Percentiles rank a stretch among this genome's conserved stretches.
phyloP scores from a whole-genome alignment of 1,140 invertebrate genomes.

The Solenopsis fugax region DNA sequence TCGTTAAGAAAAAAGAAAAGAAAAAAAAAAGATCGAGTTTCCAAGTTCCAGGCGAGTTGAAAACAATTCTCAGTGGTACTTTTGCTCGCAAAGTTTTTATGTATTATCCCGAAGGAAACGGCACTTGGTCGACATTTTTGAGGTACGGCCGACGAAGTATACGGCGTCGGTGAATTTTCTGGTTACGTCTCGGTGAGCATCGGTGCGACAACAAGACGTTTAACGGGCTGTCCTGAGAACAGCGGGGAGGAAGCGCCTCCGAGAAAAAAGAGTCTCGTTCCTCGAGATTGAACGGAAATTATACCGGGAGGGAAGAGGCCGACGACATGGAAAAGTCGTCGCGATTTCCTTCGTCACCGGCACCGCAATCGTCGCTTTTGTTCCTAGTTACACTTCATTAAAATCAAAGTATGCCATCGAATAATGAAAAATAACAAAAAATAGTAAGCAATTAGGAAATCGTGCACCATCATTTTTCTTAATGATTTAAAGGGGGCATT shows the following conservation, averaged over 20 bases:
- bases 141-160: background rate
- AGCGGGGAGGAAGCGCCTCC: background rate
- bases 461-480: background rate
- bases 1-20: background rate
- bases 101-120: constrained; percentile 47
- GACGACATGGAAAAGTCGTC: constrained; percentile 14
- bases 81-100: constrained; percentile 40
- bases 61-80: constrained; percentile 43
- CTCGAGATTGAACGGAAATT: constrained; percentile 48
- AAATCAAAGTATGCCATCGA: background rate
- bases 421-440: constrained; percentile 5
- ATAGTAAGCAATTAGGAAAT: background rate
- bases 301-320: background rate
- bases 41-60: constrained; percentile 30
- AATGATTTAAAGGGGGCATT: background rate
- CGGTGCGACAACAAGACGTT: constrained; percentile 43
- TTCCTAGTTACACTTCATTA: background rate
- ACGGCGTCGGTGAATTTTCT: constrained; percentile 3
- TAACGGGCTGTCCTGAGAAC: constrained; percentile 10
- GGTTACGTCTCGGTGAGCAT: constrained; percentile 28
- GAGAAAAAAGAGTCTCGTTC: constrained; percentile 27
- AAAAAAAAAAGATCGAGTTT: background rate
- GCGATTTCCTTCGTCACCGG: background rate
- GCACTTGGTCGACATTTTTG: constrained; percentile 48
- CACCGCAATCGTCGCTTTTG: constrained; percentile 7